A percentile compares a stretch with the other conserved stretches of the same genome.
Evolutionary conservation across 2,888 invertebrate species (phyloP).

Genomic region (Megastigmus dorsalis): DNA sequence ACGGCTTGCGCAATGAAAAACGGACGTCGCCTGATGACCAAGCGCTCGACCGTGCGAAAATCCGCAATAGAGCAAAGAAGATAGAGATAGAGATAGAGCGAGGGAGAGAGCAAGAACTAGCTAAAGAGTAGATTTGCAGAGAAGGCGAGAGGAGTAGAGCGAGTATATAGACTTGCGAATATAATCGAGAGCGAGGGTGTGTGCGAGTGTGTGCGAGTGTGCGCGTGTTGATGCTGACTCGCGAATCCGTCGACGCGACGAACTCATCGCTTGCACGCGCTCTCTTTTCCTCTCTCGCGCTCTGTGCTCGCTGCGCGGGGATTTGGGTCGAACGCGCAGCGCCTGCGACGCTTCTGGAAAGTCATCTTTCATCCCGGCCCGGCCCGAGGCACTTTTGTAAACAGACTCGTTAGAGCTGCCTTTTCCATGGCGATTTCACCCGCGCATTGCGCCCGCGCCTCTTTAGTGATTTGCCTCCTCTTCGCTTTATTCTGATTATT

Average conservation of each 20-base stretch:
- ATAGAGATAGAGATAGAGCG: too few species aligned
- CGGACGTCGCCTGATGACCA: neutral
- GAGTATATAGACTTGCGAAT: too few species aligned
- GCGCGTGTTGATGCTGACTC: constrained; percentile 9
- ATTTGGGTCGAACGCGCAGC: constrained; percentile 45
- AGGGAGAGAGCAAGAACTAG: neutral
- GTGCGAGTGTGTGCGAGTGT: constrained; percentile 22
- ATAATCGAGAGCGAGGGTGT: constrained; percentile 33
- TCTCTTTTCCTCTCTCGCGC: constrained; percentile 7
- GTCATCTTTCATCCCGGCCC: constrained; percentile 47
- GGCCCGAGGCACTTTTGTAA: constrained; percentile 43
- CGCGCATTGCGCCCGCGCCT: neutral
- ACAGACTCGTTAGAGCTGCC: constrained; percentile 52
- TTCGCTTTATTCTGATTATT: constrained; percentile 21
- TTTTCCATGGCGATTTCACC: constrained; percentile 29
- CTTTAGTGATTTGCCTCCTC: constrained; percentile 24
- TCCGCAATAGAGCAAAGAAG: neutral
- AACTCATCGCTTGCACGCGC: constrained; percentile 20
- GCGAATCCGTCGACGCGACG: constrained; percentile 38
- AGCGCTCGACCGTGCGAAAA: neutral
- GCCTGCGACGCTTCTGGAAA: constrained; percentile 49
- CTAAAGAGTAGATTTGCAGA: too few species aligned
- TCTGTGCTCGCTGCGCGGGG: constrained; percentile 2
- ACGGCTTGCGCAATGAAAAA: constrained; percentile 26
- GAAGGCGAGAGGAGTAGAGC: too few species aligned